Base-by-base conservation (phyloP, 2,113 vertebrate species). In the Cyanoliseus patagonus region DNA sequence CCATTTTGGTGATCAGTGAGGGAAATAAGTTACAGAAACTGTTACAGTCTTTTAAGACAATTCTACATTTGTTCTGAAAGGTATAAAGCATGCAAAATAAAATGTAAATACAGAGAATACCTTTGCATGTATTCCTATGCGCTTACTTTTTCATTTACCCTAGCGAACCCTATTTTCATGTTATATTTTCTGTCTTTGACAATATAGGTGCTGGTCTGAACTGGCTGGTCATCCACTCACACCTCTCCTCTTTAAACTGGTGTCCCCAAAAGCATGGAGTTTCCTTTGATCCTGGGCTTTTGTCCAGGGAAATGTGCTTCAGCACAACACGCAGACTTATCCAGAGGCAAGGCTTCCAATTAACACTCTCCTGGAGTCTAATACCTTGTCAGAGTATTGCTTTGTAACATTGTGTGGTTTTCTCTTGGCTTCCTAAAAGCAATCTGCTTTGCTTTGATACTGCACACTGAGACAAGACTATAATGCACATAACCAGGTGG, bases 201-300 rank as follows among this genome's bases (percentile, higher is more conserved):
- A 78, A 5, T 25, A 30, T 1, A n/a, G 19, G 6, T 35, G 7
- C 25, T 69, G 11, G 3, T 69, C 31, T 86, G 72, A 83, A 63
- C 28, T 49, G 20, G 0, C 11, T 82, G 39, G 11, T 44, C 23
- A 39, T 41, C 16, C 30, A n/a, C 42, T 94, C 64, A 84, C 35
- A 64, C 13, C 23, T 75, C n/a, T 83, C 30, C 24, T 78, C 17
- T 92, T 79, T 72, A 84, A 67, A 79, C 3, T 6, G 3, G 0
- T 61, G 27, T 52, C 62, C 95, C 87, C 83, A 88, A 82, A 94
- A 84, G 12, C 39, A 7, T 11, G 16, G 53, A 49, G 9, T 35
- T 81, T 83, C 53, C 72, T 90, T 95, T 95, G 75, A 94, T 92
- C 51, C 30, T 23, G 42, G 75, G 33, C 6, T 92, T 88, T 74